These are phyloP conservation scores for Nesoenas mayeri DNA, from an alignment of 2,113 vertebrate genomes.

Conservation along the genomic window DNA sequence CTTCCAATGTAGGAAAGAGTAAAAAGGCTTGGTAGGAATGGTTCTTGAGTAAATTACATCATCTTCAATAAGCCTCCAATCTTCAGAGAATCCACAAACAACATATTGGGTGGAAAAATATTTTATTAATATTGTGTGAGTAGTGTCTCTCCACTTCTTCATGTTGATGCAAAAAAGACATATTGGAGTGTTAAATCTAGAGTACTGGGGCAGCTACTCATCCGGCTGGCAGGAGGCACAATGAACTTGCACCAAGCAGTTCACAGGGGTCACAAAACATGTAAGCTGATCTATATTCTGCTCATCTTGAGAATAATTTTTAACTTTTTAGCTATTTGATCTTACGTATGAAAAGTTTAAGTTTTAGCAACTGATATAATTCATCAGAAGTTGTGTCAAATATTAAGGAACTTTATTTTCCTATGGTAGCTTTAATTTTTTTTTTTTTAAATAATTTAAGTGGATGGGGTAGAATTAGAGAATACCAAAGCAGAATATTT, in stretches of 20 bases:
- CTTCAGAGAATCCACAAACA: not conserved
- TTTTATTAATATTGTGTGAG: not conserved
- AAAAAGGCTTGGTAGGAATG: not conserved
- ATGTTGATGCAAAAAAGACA: not conserved
- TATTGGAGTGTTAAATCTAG: not conserved
- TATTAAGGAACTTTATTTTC: not conserved
- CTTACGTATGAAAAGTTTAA: not conserved
- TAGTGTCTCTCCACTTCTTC: not conserved
- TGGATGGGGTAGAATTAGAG: not conserved
- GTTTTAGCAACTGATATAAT: not conserved
- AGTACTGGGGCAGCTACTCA: not conserved
- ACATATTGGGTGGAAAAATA: not conserved
- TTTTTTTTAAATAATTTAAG: not conserved
- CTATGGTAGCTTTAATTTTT: not conserved
- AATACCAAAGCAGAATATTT: not conserved
- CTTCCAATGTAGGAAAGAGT: not conserved
- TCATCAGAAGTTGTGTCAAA: not conserved
- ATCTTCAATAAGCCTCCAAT: not conserved
- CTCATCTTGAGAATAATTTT: not conserved
- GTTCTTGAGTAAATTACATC: not conserved
- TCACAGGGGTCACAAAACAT: not conserved
- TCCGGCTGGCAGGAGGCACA: not conserved
- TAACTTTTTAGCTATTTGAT: not conserved
- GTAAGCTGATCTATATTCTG: not conserved
- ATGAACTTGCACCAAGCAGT: not conserved